Conservation (phyloP, 2,113 vertebrate genomes). For the Tichodroma muraria region DNA sequence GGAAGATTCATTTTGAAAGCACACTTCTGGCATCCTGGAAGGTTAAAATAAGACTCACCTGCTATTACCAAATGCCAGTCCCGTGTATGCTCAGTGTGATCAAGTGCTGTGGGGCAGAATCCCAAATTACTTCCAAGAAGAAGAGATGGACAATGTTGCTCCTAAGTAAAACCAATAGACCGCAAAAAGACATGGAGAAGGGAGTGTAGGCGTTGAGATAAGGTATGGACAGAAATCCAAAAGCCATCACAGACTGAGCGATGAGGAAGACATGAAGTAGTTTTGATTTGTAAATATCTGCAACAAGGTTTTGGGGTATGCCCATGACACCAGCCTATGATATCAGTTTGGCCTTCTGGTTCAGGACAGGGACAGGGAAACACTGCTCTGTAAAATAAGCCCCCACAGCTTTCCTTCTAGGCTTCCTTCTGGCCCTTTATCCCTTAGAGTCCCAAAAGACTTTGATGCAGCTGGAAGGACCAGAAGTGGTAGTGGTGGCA, state of each 20-base stretch:
- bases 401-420: not conserved
- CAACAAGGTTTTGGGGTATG: not conserved
- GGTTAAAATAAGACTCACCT: not conserved
- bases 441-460: not conserved
- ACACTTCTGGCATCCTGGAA: not conserved
- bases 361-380: not conserved
- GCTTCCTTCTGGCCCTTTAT: not conserved
- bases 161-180: not conserved
- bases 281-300: not conserved
- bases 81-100: not conserved
- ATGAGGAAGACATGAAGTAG: not conserved
- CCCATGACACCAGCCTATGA: not conserved
- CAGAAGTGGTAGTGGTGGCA: not conserved
- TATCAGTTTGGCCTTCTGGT: not conserved
- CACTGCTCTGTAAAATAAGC: not conserved
- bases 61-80: not conserved
- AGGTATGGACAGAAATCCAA: not conserved
- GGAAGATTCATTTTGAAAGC: not conserved
- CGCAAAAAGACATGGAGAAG: not conserved
- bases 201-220: not conserved
- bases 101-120: not conserved
- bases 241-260: not conserved
- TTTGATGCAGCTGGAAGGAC: not conserved
- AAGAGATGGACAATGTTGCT: not conserved
- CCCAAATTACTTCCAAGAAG: not conserved